phyloP scores from a whole-genome alignment of 2,113 vertebrate genomes.

The Saguinus midas region DNA sequence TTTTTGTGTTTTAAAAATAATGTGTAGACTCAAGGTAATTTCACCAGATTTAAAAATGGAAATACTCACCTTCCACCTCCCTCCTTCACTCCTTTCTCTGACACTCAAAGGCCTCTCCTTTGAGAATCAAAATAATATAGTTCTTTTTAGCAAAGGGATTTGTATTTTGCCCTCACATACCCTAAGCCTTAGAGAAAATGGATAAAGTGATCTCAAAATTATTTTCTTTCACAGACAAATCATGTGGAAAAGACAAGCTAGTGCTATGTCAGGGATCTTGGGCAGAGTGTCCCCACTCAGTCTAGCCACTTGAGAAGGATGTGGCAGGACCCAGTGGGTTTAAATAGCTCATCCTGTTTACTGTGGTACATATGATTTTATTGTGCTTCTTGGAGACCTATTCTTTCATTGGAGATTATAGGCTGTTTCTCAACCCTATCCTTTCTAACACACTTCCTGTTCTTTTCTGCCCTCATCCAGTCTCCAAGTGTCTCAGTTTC shows the following conservation, averaged over 20 bases:
- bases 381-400: neutral
- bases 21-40: neutral
- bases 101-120: neutral
- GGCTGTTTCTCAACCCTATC: neutral
- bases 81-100: neutral
- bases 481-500: neutral
- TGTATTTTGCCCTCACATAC: neutral
- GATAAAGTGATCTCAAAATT: neutral
- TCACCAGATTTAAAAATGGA: constrained; percentile 16
- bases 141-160: neutral
- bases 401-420: neutral
- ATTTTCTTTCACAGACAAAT: neutral
- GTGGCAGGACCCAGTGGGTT: neutral
- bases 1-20: neutral
- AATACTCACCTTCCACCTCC: neutral
- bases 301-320: neutral
- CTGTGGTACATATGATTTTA: neutral
- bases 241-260: neutral
- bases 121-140: neutral
- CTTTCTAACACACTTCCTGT: neutral
- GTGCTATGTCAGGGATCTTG: neutral
- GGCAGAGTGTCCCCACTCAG: neutral
- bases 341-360: neutral
- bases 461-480: neutral
- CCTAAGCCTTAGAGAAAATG: neutral